A percentile compares a stretch with the other conserved stretches of the same genome.
phyloP scores from a whole-genome alignment of 2,797 vertebrate species.

The Tenualosa thibaudeaui region DNA sequence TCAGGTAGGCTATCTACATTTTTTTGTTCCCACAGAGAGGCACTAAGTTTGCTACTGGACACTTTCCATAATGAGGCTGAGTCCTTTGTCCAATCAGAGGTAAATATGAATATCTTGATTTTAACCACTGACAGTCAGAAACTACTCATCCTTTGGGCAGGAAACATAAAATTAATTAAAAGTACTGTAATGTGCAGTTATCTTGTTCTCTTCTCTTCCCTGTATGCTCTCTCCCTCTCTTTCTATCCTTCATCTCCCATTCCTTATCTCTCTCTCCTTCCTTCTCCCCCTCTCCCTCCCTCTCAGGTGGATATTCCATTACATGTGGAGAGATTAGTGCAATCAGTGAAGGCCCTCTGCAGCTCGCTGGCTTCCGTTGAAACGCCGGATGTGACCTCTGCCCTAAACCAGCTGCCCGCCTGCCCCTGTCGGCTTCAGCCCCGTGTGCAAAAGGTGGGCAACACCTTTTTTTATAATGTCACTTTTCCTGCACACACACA shows the following conservation, averaged over 20 bases:
- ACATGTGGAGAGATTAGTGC: slow-evolving; percentile 89
- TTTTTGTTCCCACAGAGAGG: slow-evolving; percentile 78
- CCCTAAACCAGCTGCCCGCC: slow-evolving; percentile 90
- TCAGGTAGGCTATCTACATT: background rate
- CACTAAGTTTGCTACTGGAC: slow-evolving; percentile 89
- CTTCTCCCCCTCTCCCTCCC: background rate
- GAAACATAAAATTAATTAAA: background rate
- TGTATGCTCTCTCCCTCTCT: background rate
- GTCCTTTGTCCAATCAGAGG: slow-evolving; percentile 85
- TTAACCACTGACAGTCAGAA: background rate
- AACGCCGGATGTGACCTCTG: slow-evolving; percentile 85
- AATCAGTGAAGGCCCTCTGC: slow-evolving; percentile 94
- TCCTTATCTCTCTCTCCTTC: background rate
- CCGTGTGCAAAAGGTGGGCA: slow-evolving; percentile 85
- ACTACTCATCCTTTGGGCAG: background rate
- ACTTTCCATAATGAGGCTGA: slow-evolving; percentile 94
- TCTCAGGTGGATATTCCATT: slow-evolving; percentile 79
- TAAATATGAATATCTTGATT: slow-evolving; percentile 50
- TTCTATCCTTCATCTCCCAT: background rate
- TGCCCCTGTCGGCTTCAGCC: slow-evolving; percentile 93
- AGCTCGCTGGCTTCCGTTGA: slow-evolving; percentile 89
- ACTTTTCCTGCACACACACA: background rate
- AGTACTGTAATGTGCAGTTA: background rate
- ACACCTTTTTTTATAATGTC: background rate
- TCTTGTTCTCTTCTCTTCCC: background rate